Percentiles rank a stretch among this genome's conserved stretches.
These are phyloP conservation scores for Euspilapteryx auroguttella DNA, from an alignment of 2,888 invertebrate genomes.

Conservation along the genomic window DNA sequence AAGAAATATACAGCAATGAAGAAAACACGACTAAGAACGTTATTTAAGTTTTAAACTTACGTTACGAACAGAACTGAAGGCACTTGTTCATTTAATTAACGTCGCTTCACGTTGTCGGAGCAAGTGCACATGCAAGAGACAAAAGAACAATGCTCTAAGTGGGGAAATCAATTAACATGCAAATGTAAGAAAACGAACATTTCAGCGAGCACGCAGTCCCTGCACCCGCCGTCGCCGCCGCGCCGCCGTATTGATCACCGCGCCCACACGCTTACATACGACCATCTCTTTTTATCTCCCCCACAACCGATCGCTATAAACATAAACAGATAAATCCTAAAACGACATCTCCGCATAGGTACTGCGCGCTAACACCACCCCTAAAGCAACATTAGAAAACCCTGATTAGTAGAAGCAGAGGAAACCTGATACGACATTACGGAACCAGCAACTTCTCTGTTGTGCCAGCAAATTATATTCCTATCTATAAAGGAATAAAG, in stretches of 20 bases:
- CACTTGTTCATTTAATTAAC: too few species aligned
- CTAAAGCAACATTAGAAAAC: too few species aligned
- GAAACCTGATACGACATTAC: too few species aligned
- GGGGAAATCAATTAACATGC: constrained; percentile 52
- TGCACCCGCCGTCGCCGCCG: too few species aligned
- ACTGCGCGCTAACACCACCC: too few species aligned
- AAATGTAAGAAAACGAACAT: constrained; percentile 60
- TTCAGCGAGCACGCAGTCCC: too few species aligned
- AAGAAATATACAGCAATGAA: too few species aligned
- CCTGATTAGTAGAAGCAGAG: too few species aligned
- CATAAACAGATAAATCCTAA: constrained; percentile 32
- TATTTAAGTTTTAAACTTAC: too few species aligned
- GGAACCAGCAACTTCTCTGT: constrained; percentile 19
- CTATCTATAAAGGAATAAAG: constrained; percentile 54
- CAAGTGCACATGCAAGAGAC: constrained; percentile 33
- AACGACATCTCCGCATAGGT: constrained; percentile 19
- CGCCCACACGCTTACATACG: constrained; percentile 54
- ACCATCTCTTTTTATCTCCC: constrained; percentile 57
- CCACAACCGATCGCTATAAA: constrained; percentile 57
- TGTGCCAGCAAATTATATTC: constrained; percentile 52
- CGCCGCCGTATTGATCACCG: constrained; percentile 52
- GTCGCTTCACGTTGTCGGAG: constrained; percentile 32
- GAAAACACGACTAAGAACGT: too few species aligned
- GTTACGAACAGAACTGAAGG: too few species aligned
- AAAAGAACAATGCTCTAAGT: constrained; percentile 18